Percentiles rank a stretch among this genome's conserved stretches.
Evolutionary conservation across 2,888 invertebrate species (phyloP).

Genomic region (Dynastes hyllus): DNA sequence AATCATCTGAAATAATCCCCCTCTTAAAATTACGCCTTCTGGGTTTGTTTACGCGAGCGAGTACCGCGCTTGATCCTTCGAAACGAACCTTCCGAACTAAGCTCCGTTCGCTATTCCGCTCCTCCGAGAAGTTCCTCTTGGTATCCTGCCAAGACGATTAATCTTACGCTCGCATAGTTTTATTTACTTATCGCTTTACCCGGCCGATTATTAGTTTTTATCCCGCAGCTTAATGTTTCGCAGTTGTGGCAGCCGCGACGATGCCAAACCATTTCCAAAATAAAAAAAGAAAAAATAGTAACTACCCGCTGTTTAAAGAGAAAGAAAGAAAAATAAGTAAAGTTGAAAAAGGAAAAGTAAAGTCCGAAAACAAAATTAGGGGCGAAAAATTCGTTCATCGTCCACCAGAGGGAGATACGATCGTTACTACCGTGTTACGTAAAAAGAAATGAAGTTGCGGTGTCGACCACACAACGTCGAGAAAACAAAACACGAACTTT

Average conservation of each 20-base stretch:
- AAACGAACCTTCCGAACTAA: neutral
- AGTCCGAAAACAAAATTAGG: neutral
- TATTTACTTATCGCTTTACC: slow-evolving; percentile 30
- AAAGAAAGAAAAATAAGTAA: neutral
- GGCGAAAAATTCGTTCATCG: neutral
- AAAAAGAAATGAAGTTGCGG: neutral
- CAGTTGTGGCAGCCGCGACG: neutral
- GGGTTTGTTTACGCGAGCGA: neutral
- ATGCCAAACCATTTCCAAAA: neutral
- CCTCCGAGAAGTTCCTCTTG: slow-evolving; percentile 2
- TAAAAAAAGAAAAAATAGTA: neutral
- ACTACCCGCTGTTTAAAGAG: neutral
- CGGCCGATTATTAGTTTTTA: slow-evolving; percentile 21
- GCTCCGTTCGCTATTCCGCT: neutral
- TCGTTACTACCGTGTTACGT: neutral
- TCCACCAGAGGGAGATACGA: neutral
- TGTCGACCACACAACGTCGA: neutral
- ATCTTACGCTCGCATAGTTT: slow-evolving; percentile 27
- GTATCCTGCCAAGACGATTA: slow-evolving; percentile 26
- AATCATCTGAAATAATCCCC: no score
- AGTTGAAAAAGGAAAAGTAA: neutral
- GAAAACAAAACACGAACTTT: neutral
- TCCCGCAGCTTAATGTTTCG: slow-evolving; percentile 17
- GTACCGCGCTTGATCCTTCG: neutral
- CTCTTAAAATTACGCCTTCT: no score